Conservation (phyloP, 2,113 vertebrate species). For the Amblyopsis rosae region DNA sequence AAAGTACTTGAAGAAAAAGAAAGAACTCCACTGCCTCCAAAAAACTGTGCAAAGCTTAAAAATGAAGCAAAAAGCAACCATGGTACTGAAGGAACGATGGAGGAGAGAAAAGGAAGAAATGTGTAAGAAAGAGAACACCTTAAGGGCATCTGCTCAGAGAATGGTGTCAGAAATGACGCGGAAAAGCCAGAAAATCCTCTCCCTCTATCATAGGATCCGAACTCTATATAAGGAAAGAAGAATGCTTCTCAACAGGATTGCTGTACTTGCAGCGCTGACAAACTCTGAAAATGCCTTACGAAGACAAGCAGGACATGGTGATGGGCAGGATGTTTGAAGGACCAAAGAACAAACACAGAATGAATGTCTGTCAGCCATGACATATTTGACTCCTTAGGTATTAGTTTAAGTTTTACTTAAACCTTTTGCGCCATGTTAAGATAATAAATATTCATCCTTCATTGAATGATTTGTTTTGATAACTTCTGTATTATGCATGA, state of each 20-base stretch:
- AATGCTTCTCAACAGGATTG: conserved; percentile 24
- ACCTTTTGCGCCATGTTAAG: too few species aligned
- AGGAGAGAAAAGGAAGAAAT: background rate
- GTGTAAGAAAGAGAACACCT: conserved; percentile 2
- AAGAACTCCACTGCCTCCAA: background rate
- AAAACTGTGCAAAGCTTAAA: background rate
- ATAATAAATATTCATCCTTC: too few species aligned
- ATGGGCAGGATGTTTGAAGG: background rate
- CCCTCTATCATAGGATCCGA: conserved; percentile 31
- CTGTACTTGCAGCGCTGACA: conserved; percentile 32
- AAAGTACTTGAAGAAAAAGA: background rate
- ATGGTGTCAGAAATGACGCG: conserved; percentile 28
- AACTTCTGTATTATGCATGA: too few species aligned
- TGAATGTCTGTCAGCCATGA: background rate
- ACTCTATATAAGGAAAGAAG: background rate
- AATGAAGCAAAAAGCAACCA: background rate
- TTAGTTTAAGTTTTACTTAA: too few species aligned
- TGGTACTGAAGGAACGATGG: background rate
- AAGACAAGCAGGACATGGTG: background rate
- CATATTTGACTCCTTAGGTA: background rate
- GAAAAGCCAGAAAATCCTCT: conserved; percentile 23
- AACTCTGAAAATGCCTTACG: background rate
- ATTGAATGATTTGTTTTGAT: too few species aligned
- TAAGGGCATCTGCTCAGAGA: conserved; percentile 9
- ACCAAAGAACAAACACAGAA: background rate